These are phyloP conservation scores for Drepana arcuata DNA, from an alignment of 1,140 invertebrate species.

Conservation along the genomic window DNA sequence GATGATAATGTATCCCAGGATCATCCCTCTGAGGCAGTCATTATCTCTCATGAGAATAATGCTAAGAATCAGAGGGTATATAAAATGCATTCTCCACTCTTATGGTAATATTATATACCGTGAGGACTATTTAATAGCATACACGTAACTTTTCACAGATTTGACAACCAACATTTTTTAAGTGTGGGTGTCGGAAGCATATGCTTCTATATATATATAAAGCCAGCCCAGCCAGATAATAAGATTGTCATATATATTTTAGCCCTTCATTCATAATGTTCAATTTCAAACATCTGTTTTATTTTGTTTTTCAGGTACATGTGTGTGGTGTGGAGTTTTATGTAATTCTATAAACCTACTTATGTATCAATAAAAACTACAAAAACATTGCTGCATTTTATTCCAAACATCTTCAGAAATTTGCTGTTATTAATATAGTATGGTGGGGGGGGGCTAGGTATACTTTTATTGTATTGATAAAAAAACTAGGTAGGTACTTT, in stretches of 20 bases:
- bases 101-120: slow-evolving; percentile 23
- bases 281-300: slow-evolving; percentile 1
- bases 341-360: slow-evolving; percentile 14
- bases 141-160: slow-evolving; percentile 6
- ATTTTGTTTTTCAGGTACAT: slow-evolving; percentile 30
- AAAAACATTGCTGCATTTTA: slow-evolving; percentile 33
- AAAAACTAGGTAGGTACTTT: no score
- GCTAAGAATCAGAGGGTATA: slow-evolving; percentile 57
- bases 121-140: slow-evolving; percentile 36
- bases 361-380: slow-evolving; percentile 33
- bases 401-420: no score
- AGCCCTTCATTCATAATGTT: no score
- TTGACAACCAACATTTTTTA: slow-evolving; percentile 9
- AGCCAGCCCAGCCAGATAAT: no score
- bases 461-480: no score
- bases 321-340: slow-evolving; percentile 14
- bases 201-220: no score
- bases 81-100: slow-evolving; percentile 44
- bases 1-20: no score
- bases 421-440: no score
- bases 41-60: slow-evolving; percentile 40
- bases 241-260: no score
- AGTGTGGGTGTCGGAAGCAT: no score
- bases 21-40: slow-evolving; percentile 50
- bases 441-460: no score